Evolutionary conservation across 2,113 vertebrate genomes (phyloP), one percentile per base, ranked within the genome.

Genomic region (Colius striatus): DNA sequence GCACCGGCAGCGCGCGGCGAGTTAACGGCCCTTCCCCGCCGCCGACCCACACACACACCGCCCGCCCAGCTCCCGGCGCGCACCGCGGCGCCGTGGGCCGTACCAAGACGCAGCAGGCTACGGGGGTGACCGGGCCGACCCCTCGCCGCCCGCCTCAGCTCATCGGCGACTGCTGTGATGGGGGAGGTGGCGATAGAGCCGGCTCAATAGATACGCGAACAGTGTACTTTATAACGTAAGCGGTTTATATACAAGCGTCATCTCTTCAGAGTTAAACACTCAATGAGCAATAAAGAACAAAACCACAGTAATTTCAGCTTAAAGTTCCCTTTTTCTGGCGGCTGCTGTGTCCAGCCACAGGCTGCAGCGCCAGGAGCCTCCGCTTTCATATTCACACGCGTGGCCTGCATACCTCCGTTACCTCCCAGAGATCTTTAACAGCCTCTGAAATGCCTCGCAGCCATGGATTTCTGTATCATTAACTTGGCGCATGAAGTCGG

Each of bases 361-460:
- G 15, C 3, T 20, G 21, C 29, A 36, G 75, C 22, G 2, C 6
- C 54, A 47, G 38, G 17, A 22, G 12, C 19, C 18, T 74, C 30
- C 1, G 5, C 11, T 26, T 7, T 18, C 14, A 3, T 3, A 5
- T 1, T 26, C 34, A 10, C 21, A 4, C 6, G 0, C 1, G 2
- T n/a, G 4, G 36, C 12, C 16, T 4, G 41, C 16, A 16, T 13
- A 27, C 38, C 7, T 36, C 17, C 0, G 0, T 32, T 16, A 14
- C 26, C 41, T 13, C 27, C 23, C 4, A 32, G 8, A 9, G 41
- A 11, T 9, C 27, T 32, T 51, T 38, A 51, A 26, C 13, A 1
- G 11, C 13, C 27, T 29, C 45, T 2, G 14, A 16, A 70, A 51
- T 5, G 13, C n/a, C 17, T 36, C 22, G 12, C 0, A 21, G 18